A percentile compares a stretch with the other conserved stretches of the same genome.
These are phyloP conservation scores for Pilophorus perplexus DNA, from an alignment of 2,888 invertebrate genomes.

Conservation along the genomic window DNA sequence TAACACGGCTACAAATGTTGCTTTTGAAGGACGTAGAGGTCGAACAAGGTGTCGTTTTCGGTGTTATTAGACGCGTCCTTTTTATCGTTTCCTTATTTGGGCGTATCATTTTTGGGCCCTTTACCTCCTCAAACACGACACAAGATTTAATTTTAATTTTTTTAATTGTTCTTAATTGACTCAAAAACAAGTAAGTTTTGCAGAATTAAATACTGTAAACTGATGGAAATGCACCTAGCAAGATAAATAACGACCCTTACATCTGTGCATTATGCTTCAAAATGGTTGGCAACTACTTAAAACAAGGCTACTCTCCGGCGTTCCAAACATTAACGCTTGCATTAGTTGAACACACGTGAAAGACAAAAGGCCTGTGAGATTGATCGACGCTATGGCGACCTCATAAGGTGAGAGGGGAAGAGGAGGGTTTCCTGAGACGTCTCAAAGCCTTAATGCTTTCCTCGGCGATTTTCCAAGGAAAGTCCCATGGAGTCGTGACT, in stretches of 20 bases:
- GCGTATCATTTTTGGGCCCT: too few relatives aligned
- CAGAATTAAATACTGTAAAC: too few relatives aligned
- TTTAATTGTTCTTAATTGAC: too few relatives aligned
- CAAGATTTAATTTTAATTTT: too few relatives aligned
- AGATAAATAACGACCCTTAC: background rate
- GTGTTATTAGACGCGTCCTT: too few relatives aligned
- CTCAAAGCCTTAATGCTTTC: conserved; percentile 20
- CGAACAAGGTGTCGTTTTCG: too few relatives aligned
- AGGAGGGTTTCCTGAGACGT: background rate
- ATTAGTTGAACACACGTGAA: conserved; percentile 27
- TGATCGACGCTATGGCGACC: conserved; percentile 23
- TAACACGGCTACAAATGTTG: too few relatives aligned
- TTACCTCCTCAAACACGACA: too few relatives aligned
- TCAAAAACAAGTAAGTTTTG: too few relatives aligned
- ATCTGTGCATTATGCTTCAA: background rate
- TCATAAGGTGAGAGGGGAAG: background rate
- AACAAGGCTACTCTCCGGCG: background rate
- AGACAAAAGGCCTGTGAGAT: conserved; percentile 29
- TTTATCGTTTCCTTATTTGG: too few relatives aligned
- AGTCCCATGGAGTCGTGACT: conserved; percentile 11
- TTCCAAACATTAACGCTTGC: conserved; percentile 19
- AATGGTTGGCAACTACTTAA: background rate
- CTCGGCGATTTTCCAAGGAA: conserved; percentile 23
- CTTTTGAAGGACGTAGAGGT: too few relatives aligned
- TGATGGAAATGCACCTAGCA: background rate